Base-by-base conservation (phyloP, 2,797 vertebrate species). In the Artibeus jamaicensis region DNA sequence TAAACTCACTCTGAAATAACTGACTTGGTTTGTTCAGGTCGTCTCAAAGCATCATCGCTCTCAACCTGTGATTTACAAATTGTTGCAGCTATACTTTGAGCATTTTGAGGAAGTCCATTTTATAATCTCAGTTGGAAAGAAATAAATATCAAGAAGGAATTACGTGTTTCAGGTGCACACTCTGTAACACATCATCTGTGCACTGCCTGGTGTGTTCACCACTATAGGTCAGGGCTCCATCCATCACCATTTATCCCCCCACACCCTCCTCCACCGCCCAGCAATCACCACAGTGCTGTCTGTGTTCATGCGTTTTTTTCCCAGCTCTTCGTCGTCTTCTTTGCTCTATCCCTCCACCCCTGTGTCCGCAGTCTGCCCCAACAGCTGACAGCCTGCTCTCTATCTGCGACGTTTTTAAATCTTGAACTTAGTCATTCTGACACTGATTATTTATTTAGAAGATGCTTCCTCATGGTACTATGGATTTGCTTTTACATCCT, bases 101-200 rank as follows among this genome's bases (percentile, higher is more conserved):
- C 81, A 18, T 14, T 90, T 91, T 77, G 92, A 86, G 67, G 91
- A 86, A 29, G 18, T 46, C 24, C 42, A 21, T 65, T 94, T 79
- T 89, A 9, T 68, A 42, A 86, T 82, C 83, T 91, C 81, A 68
- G 12, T 34, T 71, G 78, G 67, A 91, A 94, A 91, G 32, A 74
- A 87, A 59, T 62, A 67, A 70, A 32, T 81, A 84, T 89, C 37
- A 70, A 44, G 16, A 71, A 91, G 39, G 34, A 93, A 59, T 76
- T 89, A 81, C 6, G 81, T 4, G 12, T 65, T 32, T 7, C 29
- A n/a, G 29, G 59, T 32, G 59, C 29, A 65, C 29, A 3, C 16
- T n/a, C 59, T 16, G 3, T 14, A n/a, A 15, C 59, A 16, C 59
- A 65, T 16, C 12, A n/a, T 32, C 29, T 65, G 2, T 15, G 15